A percentile compares a stretch with the other conserved stretches of the same genome.
phyloP scores from a whole-genome alignment of 2,888 invertebrate genomes.

The Rutpela maculata region DNA sequence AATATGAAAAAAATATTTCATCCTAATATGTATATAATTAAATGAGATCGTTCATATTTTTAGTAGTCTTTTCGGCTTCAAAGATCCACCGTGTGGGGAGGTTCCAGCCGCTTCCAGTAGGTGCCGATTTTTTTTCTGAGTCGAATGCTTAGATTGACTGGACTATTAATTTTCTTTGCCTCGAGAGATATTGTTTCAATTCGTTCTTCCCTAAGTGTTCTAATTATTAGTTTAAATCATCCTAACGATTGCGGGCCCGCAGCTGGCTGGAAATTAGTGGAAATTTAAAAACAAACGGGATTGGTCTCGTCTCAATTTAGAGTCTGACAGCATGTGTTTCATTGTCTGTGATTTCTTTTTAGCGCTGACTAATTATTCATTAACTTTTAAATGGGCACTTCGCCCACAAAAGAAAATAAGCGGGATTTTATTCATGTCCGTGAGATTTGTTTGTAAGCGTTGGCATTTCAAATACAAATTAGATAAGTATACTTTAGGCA shows the following conservation, averaged over 20 bases:
- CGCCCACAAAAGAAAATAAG: neutral
- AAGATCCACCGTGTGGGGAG: no score
- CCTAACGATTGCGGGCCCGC: constrained; percentile 5
- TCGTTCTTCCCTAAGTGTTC: neutral
- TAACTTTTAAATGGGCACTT: neutral
- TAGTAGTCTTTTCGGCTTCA: no score
- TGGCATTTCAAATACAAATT: no score
- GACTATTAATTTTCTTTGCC: neutral
- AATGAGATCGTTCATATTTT: no score
- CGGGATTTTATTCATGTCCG: no score
- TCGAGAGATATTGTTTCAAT: constrained; percentile 9
- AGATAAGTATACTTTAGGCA: no score
- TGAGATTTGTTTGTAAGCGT: no score
- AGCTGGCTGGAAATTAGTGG: constrained; percentile 11
- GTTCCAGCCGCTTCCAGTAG: no score
- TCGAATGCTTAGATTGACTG: no score
- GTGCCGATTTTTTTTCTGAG: no score
- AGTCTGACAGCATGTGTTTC: neutral
- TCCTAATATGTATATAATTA: no score
- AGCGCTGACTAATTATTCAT: neutral
- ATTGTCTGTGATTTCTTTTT: neutral
- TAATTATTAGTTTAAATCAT: constrained; percentile 24
- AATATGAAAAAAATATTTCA: no score
- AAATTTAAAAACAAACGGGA: constrained; percentile 7
- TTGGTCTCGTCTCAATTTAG: neutral